Conservation (phyloP, 2,113 vertebrate species). For the Oreotragus oreotragus region DNA sequence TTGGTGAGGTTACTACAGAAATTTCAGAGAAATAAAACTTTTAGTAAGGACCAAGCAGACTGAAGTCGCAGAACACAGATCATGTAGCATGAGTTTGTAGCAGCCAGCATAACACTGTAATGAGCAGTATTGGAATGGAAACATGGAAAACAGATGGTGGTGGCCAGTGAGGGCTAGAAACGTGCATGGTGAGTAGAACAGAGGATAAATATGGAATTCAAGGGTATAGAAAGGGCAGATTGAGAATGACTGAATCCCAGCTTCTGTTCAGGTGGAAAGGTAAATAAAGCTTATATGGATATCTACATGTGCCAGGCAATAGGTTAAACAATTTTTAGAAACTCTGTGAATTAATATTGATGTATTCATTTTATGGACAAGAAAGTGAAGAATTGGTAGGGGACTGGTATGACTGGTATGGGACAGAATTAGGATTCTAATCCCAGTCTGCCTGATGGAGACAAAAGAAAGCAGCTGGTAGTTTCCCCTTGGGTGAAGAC, state of each 20-base stretch:
- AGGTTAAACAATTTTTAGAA: not conserved
- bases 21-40: constrained; percentile 1
- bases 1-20: not conserved
- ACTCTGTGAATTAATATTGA: not conserved
- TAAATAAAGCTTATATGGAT: not conserved
- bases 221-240: not conserved
- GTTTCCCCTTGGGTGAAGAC: not conserved
- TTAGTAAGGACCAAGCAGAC: not conserved
- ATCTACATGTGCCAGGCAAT: not conserved
- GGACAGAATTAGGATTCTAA: not conserved
- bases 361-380: not conserved
- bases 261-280: not conserved
- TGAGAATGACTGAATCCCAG: not conserved
- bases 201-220: not conserved
- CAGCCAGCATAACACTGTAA: not conserved
- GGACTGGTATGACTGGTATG: not conserved
- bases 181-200: not conserved
- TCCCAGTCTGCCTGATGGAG: not conserved
- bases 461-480: not conserved
- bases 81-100: not conserved
- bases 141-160: not conserved
- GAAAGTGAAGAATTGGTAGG: not conserved
- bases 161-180: not conserved
- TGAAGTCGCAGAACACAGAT: not conserved
- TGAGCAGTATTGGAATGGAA: not conserved